Conservation (phyloP, 2,113 vertebrate genomes). For the Caranx ignobilis region DNA sequence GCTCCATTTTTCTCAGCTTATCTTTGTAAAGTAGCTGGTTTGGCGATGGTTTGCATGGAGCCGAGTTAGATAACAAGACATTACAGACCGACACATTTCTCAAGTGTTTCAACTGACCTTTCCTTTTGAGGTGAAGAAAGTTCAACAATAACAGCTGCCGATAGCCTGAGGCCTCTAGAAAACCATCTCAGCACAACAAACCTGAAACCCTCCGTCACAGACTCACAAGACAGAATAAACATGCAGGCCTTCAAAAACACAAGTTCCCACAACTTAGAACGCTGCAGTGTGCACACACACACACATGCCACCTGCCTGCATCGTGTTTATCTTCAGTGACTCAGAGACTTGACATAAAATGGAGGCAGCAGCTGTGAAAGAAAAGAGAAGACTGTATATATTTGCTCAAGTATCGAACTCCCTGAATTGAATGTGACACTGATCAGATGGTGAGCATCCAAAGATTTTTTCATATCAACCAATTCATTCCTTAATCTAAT, state of each 20-base stretch:
- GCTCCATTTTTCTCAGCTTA: neutral
- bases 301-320: neutral
- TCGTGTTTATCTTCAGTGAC: neutral
- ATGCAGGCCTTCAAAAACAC: neutral
- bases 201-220: neutral
- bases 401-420: no score
- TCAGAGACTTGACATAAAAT: neutral
- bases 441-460: no score
- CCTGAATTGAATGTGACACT: no score
- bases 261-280: neutral
- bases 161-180: neutral
- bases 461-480: no score
- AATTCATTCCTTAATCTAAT: no score
- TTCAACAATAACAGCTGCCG: neutral
- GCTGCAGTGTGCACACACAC: neutral
- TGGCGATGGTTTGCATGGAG: neutral
- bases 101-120: neutral
- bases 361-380: neutral
- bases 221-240: slow-evolving; percentile 1
- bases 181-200: neutral
- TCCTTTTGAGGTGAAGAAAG: neutral
- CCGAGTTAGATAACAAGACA: neutral
- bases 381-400: neutral
- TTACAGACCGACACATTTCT: neutral
- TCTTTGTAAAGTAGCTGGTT: neutral